A percentile compares a stretch with the other conserved stretches of the same genome.
phyloP scores from a whole-genome alignment of 2,797 vertebrate genomes.

The Cynopterus sphinx region DNA sequence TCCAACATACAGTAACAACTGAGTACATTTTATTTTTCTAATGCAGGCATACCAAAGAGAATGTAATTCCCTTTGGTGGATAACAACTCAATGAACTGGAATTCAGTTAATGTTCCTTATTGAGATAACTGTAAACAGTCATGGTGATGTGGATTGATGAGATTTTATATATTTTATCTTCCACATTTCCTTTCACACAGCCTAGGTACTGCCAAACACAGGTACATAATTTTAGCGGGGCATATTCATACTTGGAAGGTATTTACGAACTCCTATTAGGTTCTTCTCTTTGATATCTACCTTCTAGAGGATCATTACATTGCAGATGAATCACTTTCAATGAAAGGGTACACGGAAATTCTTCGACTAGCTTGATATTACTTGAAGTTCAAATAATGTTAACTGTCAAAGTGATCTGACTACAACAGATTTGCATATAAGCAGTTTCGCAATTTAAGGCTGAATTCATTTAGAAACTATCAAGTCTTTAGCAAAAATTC shows the following conservation, averaged over 20 bases:
- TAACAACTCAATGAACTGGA: not conserved
- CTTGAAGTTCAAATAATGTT: not conserved
- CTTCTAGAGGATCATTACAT: not conserved
- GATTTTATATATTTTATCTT: not conserved
- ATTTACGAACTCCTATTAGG: not conserved
- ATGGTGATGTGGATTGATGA: not conserved
- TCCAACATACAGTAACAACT: not conserved
- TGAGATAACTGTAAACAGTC: not conserved
- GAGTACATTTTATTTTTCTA: not conserved
- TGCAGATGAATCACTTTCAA: not conserved
- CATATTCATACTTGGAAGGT: not conserved
- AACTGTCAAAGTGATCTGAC: not conserved
- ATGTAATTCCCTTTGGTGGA: not conserved
- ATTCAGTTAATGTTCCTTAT: not conserved
- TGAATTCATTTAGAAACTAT: not conserved
- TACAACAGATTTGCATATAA: not conserved
- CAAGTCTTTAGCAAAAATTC: slow-evolving; percentile 10
- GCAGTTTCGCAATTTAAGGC: not conserved
- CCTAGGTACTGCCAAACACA: not conserved
- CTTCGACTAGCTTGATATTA: not conserved
- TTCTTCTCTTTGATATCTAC: not conserved
- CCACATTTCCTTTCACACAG: not conserved
- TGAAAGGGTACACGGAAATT: not conserved
- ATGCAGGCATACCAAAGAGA: not conserved
- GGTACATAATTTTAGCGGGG: not conserved